These are phyloP conservation scores for Nycticorax nycticorax DNA, from an alignment of 2,113 vertebrate species.

Conservation along the genomic window DNA sequence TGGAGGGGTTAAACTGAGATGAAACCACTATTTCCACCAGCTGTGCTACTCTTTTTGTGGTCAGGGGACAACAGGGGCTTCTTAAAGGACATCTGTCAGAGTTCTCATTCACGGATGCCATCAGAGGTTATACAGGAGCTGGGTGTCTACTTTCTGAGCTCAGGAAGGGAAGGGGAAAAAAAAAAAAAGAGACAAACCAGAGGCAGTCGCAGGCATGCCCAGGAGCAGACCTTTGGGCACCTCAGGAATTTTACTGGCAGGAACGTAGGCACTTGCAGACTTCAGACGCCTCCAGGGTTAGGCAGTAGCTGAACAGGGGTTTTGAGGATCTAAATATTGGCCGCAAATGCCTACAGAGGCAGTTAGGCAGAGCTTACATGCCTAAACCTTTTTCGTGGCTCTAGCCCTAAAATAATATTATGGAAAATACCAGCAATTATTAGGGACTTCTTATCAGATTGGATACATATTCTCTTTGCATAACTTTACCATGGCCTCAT, in stretches of 20 bases:
- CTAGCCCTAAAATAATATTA: slow-evolving; percentile 69
- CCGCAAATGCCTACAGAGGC: slow-evolving; percentile 26
- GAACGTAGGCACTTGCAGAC: slow-evolving; percentile 42
- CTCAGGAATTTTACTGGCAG: slow-evolving; percentile 60
- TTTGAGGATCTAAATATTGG: slow-evolving; percentile 63
- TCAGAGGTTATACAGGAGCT: slow-evolving; percentile 7
- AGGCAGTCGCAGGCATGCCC: slow-evolving; percentile 54
- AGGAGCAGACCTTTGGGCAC: slow-evolving; percentile 58
- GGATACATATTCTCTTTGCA: slow-evolving; percentile 24
- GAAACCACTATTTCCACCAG: not conserved
- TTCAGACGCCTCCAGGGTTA: slow-evolving; percentile 67
- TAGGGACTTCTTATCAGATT: slow-evolving; percentile 66
- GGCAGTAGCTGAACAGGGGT: slow-evolving; percentile 58
- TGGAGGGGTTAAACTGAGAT: not conserved
- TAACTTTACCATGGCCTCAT: slow-evolving; percentile 47
- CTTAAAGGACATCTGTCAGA: not conserved
- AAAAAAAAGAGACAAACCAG: not conserved
- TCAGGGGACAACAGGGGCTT: not conserved
- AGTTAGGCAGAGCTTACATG: slow-evolving; percentile 62
- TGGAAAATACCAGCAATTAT: slow-evolving; percentile 71
- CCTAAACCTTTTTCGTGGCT: slow-evolving; percentile 66
- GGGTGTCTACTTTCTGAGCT: not conserved
- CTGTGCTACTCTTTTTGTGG: not conserved
- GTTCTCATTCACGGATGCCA: not conserved
- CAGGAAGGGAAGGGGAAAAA: not conserved